Percentiles rank a stretch among this genome's conserved stretches.
phyloP scores from a whole-genome alignment of 2,113 vertebrate species.

The Protomyctophum bolini region DNA sequence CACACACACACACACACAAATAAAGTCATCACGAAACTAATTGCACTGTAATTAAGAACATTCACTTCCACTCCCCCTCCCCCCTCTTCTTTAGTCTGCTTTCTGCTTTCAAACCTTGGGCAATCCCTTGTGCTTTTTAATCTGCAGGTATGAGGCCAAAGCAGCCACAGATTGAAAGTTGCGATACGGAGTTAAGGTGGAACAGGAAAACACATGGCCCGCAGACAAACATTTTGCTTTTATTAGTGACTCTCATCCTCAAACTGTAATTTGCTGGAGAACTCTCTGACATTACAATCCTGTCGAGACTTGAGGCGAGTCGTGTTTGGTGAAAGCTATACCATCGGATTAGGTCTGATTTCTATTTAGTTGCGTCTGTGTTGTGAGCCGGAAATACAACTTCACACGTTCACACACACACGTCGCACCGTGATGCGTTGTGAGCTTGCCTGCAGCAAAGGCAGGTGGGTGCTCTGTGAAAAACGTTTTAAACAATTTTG shows the following conservation, averaged over 20 bases:
- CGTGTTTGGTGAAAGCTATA: constrained; percentile 41
- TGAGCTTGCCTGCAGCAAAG: constrained; percentile 1
- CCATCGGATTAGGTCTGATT: constrained; percentile 56
- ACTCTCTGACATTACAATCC: constrained; percentile 60
- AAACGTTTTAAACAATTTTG: not conserved
- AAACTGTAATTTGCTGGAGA: constrained; percentile 71
- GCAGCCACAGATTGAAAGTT: constrained; percentile 46
- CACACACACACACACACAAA: constrained; percentile 2
- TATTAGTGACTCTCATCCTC: constrained; percentile 62
- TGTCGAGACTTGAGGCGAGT: constrained; percentile 66
- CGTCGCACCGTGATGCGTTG: too few relatives aligned
- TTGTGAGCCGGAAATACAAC: too few relatives aligned
- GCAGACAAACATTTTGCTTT: constrained; percentile 67
- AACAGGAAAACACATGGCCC: constrained; percentile 65
- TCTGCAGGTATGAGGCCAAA: constrained; percentile 24
- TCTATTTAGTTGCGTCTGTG: too few relatives aligned
- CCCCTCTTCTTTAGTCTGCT: constrained; percentile 2
- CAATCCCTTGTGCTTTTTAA: constrained; percentile 31
- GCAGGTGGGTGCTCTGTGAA: constrained; percentile 18
- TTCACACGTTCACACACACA: too few relatives aligned
- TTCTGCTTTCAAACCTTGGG: constrained; percentile 28
- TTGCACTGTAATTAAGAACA: constrained; percentile 45
- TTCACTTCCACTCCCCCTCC: constrained; percentile 22
- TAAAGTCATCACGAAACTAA: constrained; percentile 47
- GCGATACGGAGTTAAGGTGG: constrained; percentile 46